Evolutionary conservation across 2,888 invertebrate genomes (phyloP).

Genomic region (Macaria notata): DNA sequence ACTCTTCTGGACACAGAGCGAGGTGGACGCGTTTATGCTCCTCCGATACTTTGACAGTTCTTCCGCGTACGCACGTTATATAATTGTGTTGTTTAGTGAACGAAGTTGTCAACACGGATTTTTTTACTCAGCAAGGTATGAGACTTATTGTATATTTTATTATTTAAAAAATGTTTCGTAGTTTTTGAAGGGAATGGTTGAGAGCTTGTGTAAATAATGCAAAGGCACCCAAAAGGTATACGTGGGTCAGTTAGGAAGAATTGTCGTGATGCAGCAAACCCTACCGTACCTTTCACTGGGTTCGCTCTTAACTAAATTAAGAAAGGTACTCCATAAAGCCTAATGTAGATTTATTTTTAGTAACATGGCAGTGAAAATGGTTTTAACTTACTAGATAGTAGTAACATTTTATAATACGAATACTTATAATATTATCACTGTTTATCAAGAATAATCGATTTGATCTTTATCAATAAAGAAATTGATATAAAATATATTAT

Average conservation of each 20-base stretch:
- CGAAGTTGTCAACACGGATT: conserved; percentile 31
- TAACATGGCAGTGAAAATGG: too few species aligned
- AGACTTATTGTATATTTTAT: conserved; percentile 12
- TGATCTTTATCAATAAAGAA: too few species aligned
- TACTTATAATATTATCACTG: too few species aligned
- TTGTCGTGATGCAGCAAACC: conserved; percentile 32
- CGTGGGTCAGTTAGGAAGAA: conserved; percentile 28
- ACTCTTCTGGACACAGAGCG: conserved; percentile 44
- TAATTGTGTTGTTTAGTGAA: conserved; percentile 74
- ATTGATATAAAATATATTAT: too few species aligned
- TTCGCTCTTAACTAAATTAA: conserved; percentile 40
- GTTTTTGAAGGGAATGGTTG: conserved; percentile 21
- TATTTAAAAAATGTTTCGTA: neutral
- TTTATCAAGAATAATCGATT: too few species aligned
- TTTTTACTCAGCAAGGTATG: conserved; percentile 26
- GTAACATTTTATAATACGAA: too few species aligned
- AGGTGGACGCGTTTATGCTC: conserved; percentile 47
- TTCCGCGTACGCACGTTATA: conserved; percentile 69
- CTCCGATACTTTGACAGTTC: conserved; percentile 53
- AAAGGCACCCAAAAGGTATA: conserved; percentile 34
- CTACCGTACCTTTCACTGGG: conserved; percentile 27
- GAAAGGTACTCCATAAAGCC: conserved; percentile 7
- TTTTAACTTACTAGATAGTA: too few species aligned
- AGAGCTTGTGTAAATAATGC: conserved; percentile 33
- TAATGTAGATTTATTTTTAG: too few species aligned